Percentiles rank a stretch among this genome's conserved stretches.
Conservation (phyloP, 2,113 vertebrate genomes). For the Zosterops lateralis region DNA sequence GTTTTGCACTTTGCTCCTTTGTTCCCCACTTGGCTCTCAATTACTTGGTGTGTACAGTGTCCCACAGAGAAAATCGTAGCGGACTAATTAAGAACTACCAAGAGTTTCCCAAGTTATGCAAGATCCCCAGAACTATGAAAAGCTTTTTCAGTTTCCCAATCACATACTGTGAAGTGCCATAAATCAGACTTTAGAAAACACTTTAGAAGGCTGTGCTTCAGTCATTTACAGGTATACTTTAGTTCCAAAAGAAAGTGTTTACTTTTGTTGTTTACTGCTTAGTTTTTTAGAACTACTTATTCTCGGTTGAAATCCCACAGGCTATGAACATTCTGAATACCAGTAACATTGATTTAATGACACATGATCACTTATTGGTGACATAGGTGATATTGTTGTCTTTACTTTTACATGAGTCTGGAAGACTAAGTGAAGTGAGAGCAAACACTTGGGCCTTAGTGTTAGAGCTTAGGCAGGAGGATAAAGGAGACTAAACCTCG, state of each 20-base stretch:
- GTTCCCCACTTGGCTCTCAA: neutral
- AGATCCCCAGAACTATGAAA: constrained; percentile 48
- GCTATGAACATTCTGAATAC: neutral
- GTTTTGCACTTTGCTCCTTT: constrained; percentile 41
- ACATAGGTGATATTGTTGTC: neutral
- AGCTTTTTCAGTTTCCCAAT: neutral
- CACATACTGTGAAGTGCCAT: neutral
- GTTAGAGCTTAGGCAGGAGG: neutral
- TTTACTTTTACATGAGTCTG: neutral
- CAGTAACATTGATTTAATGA: neutral
- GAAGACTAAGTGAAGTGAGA: neutral
- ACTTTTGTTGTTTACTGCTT: neutral
- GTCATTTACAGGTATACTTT: neutral
- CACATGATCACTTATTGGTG: neutral
- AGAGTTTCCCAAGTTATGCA: constrained; percentile 30
- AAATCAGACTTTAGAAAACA: neutral
- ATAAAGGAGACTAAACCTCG: neutral
- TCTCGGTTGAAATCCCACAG: neutral
- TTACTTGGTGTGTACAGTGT: neutral
- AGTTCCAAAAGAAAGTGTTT: neutral
- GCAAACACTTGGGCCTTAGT: neutral
- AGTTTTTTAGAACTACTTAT: neutral
- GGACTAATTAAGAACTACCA: constrained; percentile 51
- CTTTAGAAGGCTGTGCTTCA: neutral
- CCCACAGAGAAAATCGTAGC: neutral